Base-by-base conservation (phyloP, 2,888 invertebrate species). In the Cryptus armator region DNA sequence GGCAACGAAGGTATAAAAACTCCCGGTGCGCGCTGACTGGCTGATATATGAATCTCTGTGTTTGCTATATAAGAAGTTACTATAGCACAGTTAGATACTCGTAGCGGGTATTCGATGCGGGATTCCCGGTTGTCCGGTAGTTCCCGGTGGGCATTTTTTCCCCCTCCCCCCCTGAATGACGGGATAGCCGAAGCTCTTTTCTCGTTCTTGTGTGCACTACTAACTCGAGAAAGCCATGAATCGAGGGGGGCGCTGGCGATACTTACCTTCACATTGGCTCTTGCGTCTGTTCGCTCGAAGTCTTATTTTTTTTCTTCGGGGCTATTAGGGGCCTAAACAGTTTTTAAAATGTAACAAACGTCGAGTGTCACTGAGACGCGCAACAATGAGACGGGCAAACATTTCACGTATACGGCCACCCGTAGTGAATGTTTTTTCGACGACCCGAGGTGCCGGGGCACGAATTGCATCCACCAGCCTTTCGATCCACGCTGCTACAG, bases 1-100 rank as follows among this genome's bases (percentile, higher is more conserved):
- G 77, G 51, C 71, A 83, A 53, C 10, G 70, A 81, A 79, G 56
- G 72, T 70, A 62, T 82, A 88, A 86, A 89, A 89, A 89, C 91
- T 88, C 92, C 92, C 88, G 91, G 89, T 77, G 92, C 88, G 91
- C 90, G 92, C 89, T 91, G 91, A 92, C 92, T 91, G 87, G 81
- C 90, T 91, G 91, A 92, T 91, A 89, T 92, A 92, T 92, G 90
- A 89, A 90, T 90, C 88, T 87, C 84, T 80, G 75, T 87, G 64
- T 59, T 37, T 48, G 78, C 29, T 66, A 51, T 43, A 56, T 32
- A 37, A 74, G 72, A 77, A 81, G 70, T 14, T 43, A 19, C 64
- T 64, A 59, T 64, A 64, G 78, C 78, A 75, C 81, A 79, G 84
- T 78, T 75, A 77, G 75, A 81, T 24, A 24, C 24, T 70, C 84